Evolutionary conservation across 2,797 vertebrate species (phyloP).

Genomic region (Lepilemur ruficaudatus): DNA sequence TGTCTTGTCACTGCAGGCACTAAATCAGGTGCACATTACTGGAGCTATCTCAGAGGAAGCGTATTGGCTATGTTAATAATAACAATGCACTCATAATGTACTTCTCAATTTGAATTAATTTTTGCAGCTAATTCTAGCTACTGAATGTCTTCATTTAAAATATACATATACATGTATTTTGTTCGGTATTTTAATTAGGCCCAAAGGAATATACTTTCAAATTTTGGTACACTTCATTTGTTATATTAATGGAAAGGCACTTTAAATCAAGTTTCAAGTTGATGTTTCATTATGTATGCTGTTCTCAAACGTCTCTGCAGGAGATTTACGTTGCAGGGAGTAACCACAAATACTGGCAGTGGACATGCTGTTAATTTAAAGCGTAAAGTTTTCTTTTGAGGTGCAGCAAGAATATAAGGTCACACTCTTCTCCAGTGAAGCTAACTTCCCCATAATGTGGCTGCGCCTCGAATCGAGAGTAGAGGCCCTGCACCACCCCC

Average conservation of each 20-base stretch:
- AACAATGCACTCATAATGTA: background rate
- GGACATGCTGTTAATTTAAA: conserved; percentile 64
- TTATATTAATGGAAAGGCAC: conserved; percentile 73
- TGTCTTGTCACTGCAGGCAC: background rate
- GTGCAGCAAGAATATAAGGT: background rate
- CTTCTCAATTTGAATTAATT: conserved; percentile 51
- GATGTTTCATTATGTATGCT: conserved; percentile 67
- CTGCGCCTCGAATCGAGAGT: rapidly evolving
- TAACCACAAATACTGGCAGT: conserved; percentile 54
- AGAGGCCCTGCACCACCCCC: rapidly evolving
- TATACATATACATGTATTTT: conserved; percentile 66
- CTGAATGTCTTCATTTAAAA: conserved; percentile 74
- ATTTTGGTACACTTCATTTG: conserved; percentile 74
- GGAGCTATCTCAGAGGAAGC: background rate
- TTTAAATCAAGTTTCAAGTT: conserved; percentile 72
- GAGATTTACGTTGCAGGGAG: conserved; percentile 65
- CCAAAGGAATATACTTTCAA: conserved; percentile 71
- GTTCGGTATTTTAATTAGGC: conserved; percentile 74
- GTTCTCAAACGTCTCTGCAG: conserved; percentile 36
- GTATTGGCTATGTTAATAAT: background rate
- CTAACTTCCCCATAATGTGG: background rate
- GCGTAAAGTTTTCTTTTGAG: conserved; percentile 51
- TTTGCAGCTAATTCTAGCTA: conserved; percentile 60
- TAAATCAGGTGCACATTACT: background rate
- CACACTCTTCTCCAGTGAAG: background rate